A percentile compares a stretch with the other conserved stretches of the same genome.
These are phyloP conservation scores for Leucoma salicis DNA, from an alignment of 2,888 invertebrate genomes.

Conservation along the genomic window DNA sequence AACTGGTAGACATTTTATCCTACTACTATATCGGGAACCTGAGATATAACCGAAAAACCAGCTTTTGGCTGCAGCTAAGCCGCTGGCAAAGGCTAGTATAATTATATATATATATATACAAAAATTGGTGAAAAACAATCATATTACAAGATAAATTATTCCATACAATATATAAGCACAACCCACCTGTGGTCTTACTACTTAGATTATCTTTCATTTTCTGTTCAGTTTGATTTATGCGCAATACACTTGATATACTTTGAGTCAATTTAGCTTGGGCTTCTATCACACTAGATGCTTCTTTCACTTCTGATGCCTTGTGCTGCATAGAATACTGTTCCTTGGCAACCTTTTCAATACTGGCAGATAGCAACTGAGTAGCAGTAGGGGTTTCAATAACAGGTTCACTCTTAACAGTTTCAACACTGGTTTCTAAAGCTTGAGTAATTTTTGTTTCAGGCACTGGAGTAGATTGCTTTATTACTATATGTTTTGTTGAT, in stretches of 20 bases:
- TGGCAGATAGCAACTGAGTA: conserved; percentile 67
- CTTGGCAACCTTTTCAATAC: conserved; percentile 70
- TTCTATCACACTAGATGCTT: conserved; percentile 62
- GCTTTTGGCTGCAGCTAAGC: too few relatives aligned
- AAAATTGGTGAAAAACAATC: too few relatives aligned
- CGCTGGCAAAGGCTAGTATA: too few relatives aligned
- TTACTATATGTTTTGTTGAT: conserved; percentile 36
- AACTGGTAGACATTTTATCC: too few relatives aligned
- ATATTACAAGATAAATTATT: too few relatives aligned
- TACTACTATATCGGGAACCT: too few relatives aligned
- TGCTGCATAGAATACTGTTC: conserved; percentile 45
- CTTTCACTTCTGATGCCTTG: conserved; percentile 44
- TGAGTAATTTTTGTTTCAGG: conserved; percentile 41
- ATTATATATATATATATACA: too few relatives aligned
- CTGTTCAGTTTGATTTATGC: conserved; percentile 58
- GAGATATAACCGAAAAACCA: too few relatives aligned
- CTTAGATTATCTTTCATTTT: conserved; percentile 78
- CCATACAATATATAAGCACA: not conserved
- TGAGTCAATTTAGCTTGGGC: conserved; percentile 74
- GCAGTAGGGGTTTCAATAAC: conserved; percentile 52
- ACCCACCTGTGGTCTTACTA: conserved; percentile 66
- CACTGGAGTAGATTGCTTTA: conserved; percentile 34
- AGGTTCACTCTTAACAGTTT: conserved; percentile 46
- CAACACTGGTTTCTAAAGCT: conserved; percentile 40
- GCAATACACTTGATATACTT: conserved; percentile 65